Base-by-base conservation (phyloP, 2,113 vertebrate species). In the Crotophaga sulcirostris region DNA sequence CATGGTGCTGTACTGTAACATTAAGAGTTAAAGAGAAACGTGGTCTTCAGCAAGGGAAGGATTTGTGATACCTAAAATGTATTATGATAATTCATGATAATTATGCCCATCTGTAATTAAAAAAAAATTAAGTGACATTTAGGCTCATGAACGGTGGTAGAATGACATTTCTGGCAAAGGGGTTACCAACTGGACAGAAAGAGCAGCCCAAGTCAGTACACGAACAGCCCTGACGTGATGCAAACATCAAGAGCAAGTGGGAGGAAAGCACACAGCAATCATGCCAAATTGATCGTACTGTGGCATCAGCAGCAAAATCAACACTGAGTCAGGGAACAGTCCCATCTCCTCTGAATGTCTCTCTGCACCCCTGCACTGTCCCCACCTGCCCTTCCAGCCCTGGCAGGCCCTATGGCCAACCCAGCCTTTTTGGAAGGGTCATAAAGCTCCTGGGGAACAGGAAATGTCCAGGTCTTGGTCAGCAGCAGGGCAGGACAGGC, bases 221-320 rank as follows among this genome's bases (percentile, higher is more conserved):
- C 0, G 7, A 70, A 5, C 60, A 87, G 16, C 33, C 7, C 40
- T 20, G 58, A 28, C 33, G 64, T 1, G 2, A 7, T 2, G 16
- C 24, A 66, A 20, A 8, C 4, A 38, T 25, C 45, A 67, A 25
- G 33, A 54, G 29, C n/a, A 63, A 55, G 5, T 0, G 3, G 31
- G 23, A 68, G 23, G 14, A 38, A 45, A 77, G 34, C 52, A 34
- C 8, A 6, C 16, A 69, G 68, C 1, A 2, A 17, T 24, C 45
- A 33, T 3, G 3, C 3, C 34, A 36, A 29, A 38, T 6, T 2
- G 8, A 19, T 29, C 0, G 0, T 42, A 8, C 12, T 16, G 6
- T 0, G 0, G 7, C 3, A 3, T 7, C 68, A 76, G 40, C 58
- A 45, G 36, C 45, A 77, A 73, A 88, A 58, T 38, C 51, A 49